Conservation (phyloP, 2,888 invertebrate genomes). For the Agonopterix subpropinquella region DNA sequence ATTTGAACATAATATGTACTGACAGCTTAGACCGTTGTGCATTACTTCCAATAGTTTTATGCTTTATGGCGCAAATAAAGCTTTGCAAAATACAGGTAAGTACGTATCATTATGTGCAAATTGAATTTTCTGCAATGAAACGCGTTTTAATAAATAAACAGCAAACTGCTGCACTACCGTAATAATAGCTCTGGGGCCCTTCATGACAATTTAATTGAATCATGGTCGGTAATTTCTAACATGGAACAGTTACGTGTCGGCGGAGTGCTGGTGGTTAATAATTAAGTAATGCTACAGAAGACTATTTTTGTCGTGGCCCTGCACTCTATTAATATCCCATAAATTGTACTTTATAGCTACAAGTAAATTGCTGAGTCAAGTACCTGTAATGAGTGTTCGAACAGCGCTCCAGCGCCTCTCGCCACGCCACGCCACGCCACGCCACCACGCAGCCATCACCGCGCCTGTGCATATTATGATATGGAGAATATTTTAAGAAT, state of each 20-base stretch:
- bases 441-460: not conserved
- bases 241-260: constrained; percentile 21
- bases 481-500: constrained; percentile 42
- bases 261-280: constrained; percentile 22
- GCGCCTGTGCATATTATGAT: constrained; percentile 14
- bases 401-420: constrained; percentile 7
- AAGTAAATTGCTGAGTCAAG: constrained; percentile 58
- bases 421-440: not conserved
- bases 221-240: constrained; percentile 37
- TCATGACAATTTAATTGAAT: constrained; percentile 57
- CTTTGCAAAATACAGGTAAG: constrained; percentile 1
- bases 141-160: constrained; percentile 26
- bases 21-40: too few relatives aligned
- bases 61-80: too few relatives aligned
- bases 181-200: constrained; percentile 37
- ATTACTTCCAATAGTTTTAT: too few relatives aligned
- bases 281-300: constrained; percentile 44
- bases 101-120: constrained; percentile 23
- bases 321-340: constrained; percentile 55
- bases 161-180: constrained; percentile 28
- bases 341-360: constrained; percentile 50
- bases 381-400: constrained; percentile 42
- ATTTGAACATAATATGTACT: not conserved
- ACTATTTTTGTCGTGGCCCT: constrained; percentile 48
- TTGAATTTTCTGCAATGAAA: constrained; percentile 22